Evolutionary conservation across 2,888 invertebrate genomes (phyloP), one percentile per base, ranked within the genome.

Genomic region (Lydus trimaculatus): DNA sequence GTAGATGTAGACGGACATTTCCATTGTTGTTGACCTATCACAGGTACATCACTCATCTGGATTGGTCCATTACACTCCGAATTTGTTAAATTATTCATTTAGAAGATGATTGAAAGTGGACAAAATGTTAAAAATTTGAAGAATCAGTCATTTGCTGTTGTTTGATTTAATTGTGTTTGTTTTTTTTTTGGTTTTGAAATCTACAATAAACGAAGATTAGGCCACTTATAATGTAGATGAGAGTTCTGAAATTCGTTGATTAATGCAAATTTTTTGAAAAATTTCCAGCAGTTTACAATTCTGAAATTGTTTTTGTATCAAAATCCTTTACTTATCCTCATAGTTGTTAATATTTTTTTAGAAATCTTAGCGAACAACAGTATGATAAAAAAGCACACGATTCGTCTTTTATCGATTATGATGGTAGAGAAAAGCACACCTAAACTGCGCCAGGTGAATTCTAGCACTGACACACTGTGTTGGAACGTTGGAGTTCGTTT

Each of bases 31-130:
- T 71, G 72, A 59, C 77, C 78, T 69, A 73, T 78, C 65, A 73
- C 76, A 65, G 76, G 73, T 56, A 77, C 77, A 65, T 76, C 79
- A 71, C 76, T 74, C 79, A 79, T 80, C 71, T 74, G 77, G 63
- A 77, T 75, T 64, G 77, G 78, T 72, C 76, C 76, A 69, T 78
- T 75, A 67, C 75, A 75, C 65, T 78, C 77, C 31, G 70, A 58
- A 28, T 65, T 71, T 63, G 61, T 61, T 66, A 65, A 36, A 52
- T 69, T 72, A 65, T 69, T 64, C 71, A 70, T 73, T 71, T 66
- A 64, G 52, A 43, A 62, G 23, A 43, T 48, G 8, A 7, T 48
- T 9, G 20, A 9, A 17, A 20, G 20, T 48, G 9, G 9, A 48
- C 20, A 4, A 48, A 15, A 13, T 17, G 6, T 43, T 11, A 33